Conservation (phyloP, 2,113 vertebrate genomes). For the Rana temporaria region DNA sequence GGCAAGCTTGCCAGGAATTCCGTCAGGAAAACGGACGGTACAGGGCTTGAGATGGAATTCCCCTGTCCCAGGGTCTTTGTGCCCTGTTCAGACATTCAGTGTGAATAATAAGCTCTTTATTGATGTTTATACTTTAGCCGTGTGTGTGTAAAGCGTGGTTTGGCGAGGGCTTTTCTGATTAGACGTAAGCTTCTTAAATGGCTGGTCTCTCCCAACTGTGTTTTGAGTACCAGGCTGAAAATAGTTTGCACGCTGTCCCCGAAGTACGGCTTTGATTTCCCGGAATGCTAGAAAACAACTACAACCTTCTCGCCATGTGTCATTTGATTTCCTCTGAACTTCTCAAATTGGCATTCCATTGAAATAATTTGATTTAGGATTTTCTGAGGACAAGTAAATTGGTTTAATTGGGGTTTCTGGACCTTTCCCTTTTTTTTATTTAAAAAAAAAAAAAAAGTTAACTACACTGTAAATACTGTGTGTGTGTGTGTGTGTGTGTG, state of each 20-base stretch:
- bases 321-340: too few species aligned
- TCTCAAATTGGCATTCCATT: too few species aligned
- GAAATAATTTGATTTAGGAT: too few species aligned
- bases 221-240: conserved; percentile 16
- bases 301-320: too few species aligned
- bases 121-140: neutral
- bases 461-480: too few species aligned
- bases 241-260: neutral
- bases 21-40: too few species aligned
- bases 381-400: too few species aligned
- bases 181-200: conserved; percentile 35
- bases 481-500: too few species aligned
- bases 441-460: too few species aligned
- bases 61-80: neutral
- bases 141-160: neutral
- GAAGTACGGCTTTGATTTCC: neutral
- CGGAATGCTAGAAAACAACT: neutral
- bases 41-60: neutral
- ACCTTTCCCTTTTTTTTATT: too few species aligned
- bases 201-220: neutral
- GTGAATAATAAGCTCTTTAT: neutral
- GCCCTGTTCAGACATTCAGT: neutral
- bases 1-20: too few species aligned
- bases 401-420: too few species aligned
- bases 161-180: conserved; percentile 32